Percentiles rank a stretch among this genome's conserved stretches.
Evolutionary conservation across 2,888 invertebrate genomes (phyloP).

Genomic region (Hartigia nigra): DNA sequence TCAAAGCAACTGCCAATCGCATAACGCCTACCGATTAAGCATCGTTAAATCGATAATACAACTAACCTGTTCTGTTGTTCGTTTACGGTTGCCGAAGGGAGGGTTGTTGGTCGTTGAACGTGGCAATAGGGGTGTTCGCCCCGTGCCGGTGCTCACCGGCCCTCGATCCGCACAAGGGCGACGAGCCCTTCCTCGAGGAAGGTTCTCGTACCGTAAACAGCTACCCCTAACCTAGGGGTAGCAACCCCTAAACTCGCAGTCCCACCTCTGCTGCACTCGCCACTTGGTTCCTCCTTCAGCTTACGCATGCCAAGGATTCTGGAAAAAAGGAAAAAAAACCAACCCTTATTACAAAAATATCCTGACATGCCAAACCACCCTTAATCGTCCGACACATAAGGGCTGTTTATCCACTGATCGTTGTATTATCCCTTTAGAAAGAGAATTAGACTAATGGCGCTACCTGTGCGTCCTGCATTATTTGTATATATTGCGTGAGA

Average conservation of each 20-base stretch:
- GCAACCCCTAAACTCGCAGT: conserved; percentile 23
- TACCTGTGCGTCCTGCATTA: background rate
- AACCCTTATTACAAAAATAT: background rate
- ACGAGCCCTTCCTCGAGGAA: conserved; percentile 43
- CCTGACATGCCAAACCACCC: background rate
- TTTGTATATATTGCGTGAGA: background rate
- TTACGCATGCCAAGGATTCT: conserved; percentile 56
- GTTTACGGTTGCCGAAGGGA: conserved; percentile 60
- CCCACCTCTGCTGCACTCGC: conserved; percentile 37
- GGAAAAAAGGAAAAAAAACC: conserved; percentile 29
- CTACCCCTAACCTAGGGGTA: conserved; percentile 27
- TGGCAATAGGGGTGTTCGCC: conserved; percentile 60
- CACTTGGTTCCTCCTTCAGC: conserved; percentile 42
- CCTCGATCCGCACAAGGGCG: conserved; percentile 53
- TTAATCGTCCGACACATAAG: background rate
- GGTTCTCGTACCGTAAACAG: conserved; percentile 22
- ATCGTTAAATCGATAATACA: conserved; percentile 6
- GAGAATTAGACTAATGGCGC: background rate
- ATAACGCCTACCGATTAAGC: background rate
- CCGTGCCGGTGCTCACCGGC: conserved; percentile 63
- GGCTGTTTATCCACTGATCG: background rate
- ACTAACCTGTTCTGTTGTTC: conserved; percentile 64
- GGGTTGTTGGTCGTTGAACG: conserved; percentile 58
- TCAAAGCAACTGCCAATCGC: too few species aligned
- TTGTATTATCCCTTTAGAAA: background rate